Percentiles rank a stretch among this genome's conserved stretches.
phyloP scores from a whole-genome alignment of 2,797 vertebrate genomes.

The Tolypeutes matacus region DNA sequence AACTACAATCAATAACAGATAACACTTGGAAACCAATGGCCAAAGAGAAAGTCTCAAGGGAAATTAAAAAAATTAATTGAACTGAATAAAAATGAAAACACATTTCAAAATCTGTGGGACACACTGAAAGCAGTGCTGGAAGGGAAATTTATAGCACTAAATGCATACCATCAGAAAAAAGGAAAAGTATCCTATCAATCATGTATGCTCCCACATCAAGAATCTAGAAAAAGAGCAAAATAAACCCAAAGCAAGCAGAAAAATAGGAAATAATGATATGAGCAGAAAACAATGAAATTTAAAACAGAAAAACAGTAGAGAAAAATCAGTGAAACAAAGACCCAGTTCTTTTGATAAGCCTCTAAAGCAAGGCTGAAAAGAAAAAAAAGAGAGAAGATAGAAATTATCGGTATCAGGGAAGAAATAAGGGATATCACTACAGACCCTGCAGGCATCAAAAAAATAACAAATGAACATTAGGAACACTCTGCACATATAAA shows the following conservation, averaged over 20 bases:
- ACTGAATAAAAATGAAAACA: neutral
- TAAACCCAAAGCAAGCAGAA: neutral
- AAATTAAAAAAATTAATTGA: neutral
- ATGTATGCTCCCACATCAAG: neutral
- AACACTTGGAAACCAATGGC: neutral
- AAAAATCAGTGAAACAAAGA: neutral
- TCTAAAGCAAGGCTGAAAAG: neutral
- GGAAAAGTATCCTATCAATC: neutral
- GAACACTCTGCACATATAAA: neutral
- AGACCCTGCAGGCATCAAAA: neutral
- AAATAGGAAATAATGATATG: neutral
- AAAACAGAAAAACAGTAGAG: neutral
- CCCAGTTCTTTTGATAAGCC: neutral
- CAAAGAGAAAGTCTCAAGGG: neutral
- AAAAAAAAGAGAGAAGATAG: neutral
- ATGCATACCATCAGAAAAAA: neutral
- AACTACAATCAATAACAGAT: constrained; percentile 27
- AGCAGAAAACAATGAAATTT: neutral
- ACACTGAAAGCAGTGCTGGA: neutral
- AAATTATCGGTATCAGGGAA: neutral
- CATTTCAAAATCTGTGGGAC: neutral
- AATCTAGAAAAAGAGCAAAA: neutral
- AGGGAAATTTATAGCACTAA: neutral
- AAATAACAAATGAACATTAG: neutral
- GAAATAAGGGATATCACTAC: neutral